Base-by-base conservation (phyloP, 2,113 vertebrate species). In the Maccullochella peelii region DNA sequence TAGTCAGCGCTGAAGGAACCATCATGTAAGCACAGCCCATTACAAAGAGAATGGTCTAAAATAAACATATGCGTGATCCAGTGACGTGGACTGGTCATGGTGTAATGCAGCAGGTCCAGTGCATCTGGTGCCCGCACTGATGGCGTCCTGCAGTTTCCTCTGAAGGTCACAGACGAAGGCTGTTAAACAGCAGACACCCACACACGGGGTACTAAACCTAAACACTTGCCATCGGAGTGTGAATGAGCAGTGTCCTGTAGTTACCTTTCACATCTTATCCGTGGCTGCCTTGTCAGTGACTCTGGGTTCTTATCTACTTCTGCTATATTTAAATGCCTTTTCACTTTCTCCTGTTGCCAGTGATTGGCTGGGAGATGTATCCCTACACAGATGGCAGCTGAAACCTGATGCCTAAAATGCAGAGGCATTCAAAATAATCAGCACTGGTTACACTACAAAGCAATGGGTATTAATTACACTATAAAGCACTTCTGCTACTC, bases 91-190 rank as follows among this genome's bases (percentile, higher is more conserved):
- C 69, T 40, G 38, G 40, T 73, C 55, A 25, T 62, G 74, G 79
- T 44, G 61, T 83, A 49, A 44, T 65, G 63, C 66, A 58, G 69
- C 14, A 5, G 55, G 52, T 76, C 21, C 54, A 69, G 77, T 71
- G 42, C 73, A 68, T 82, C 58, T 85, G 72, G 80, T 90, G 62
- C 63, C 77, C 63, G 4, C 61, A 16, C 66, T 67, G 27, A 74
- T 12, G 18, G n/a, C 42, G 30, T 78, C 80, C 74, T 77, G 73
- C 15, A 82, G 81, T 72, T 84, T 88, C 76, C 78, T 84, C 76
- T 87, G 77, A 88, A 88, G 86, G 85, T 86, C 85, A 86, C 85
- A 88, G 90, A 88, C 67, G 16, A 75, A 79, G 65, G 74, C 70
- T 80, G 78, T 90, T 77, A 89, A 87, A 84, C 40, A 55, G 50